Base-by-base conservation (phyloP, 1,140 invertebrate species). In the Nasonia giraulti region DNA sequence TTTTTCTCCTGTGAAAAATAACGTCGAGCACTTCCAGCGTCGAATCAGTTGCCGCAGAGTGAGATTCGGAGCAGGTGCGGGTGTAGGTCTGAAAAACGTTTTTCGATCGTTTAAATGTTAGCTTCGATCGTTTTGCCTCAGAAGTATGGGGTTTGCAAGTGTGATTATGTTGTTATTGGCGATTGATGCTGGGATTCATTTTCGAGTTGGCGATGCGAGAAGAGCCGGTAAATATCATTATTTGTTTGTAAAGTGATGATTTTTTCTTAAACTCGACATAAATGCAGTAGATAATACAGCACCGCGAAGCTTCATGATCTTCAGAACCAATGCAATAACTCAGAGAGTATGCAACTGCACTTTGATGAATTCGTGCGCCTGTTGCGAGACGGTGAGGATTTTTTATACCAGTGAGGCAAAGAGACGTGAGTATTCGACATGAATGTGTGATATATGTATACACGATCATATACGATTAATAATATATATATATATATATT, bases 381-480 rank as follows among this genome's bases (percentile, higher is more conserved):
- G 91, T 23, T 91, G 91, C 31, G 88, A 90, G 83, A 87, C 50
- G n/a, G 90, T 91, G 0, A 87, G 80, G 8, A 89, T 91, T 20
- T 79, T 89, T 3, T 89, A 89, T 55, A 87, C 77, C 0, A 87
- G 80, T 66, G 23, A 62, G 7, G 31, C 83, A 10, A 91, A 87
- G 77, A 87, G 85, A 82, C 87, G 91, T 91, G 71, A 89, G 90
- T 89, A 10, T 47, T 23, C 66, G 1, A 23, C 31, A 68, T 10
- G 3, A 12, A 68, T 27, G 27, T 27, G 27, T 27, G 27, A 27
- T 27, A 27, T 68, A 31, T 80, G 50, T 50, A 50, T 23, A 50
- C 78, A 50, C 37, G 11, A 12, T 23, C 2, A 47, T 55, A 47
- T 55, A 23, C 37, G n/a, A 40, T 44, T 20, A 37, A 37, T 23